Evolutionary conservation across 2,888 invertebrate genomes (phyloP).

Genomic region (Hirtodrosophila duncani): DNA sequence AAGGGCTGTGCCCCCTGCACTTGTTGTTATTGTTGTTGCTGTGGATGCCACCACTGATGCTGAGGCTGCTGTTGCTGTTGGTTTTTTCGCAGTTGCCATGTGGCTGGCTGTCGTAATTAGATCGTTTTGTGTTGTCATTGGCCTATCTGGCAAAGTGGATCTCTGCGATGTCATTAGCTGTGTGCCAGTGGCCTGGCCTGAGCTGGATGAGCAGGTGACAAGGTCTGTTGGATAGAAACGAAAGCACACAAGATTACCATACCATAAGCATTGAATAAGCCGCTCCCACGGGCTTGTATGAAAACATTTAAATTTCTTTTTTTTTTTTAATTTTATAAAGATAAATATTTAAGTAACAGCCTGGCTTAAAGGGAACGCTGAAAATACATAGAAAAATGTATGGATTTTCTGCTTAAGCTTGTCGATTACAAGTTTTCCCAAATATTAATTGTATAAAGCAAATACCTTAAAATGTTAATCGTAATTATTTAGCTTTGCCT

Average conservation of each 20-base stretch:
- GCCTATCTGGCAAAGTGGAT: conserved; percentile 66
- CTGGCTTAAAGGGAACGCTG: not conserved
- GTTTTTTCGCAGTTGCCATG: conserved; percentile 49
- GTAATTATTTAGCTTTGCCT: no score
- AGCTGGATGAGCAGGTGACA: conserved; percentile 58
- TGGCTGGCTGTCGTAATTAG: conserved; percentile 60
- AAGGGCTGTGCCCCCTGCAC: conserved; percentile 30
- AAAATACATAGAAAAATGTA: not conserved
- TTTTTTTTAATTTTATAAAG: no score
- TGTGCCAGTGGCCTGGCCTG: conserved; percentile 1
- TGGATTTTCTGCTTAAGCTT: no score
- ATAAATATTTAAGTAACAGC: no score
- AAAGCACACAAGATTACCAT: conserved; percentile 15
- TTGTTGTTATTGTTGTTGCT: conserved; percentile 12
- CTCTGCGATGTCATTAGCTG: conserved; percentile 52
- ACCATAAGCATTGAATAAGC: conserved; percentile 14
- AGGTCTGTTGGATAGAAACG: conserved; percentile 41
- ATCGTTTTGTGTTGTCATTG: conserved; percentile 69
- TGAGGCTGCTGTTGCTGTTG: conserved; percentile 23
- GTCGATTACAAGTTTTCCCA: no score
- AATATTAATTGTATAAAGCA: no score
- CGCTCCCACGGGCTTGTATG: not conserved
- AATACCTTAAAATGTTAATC: no score
- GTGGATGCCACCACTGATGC: conserved; percentile 13
- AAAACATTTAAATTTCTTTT: not conserved